A percentile compares a stretch with the other conserved stretches of the same genome.
Conservation (phyloP, 2,797 vertebrate species). For the Zonotrichia albicollis region DNA sequence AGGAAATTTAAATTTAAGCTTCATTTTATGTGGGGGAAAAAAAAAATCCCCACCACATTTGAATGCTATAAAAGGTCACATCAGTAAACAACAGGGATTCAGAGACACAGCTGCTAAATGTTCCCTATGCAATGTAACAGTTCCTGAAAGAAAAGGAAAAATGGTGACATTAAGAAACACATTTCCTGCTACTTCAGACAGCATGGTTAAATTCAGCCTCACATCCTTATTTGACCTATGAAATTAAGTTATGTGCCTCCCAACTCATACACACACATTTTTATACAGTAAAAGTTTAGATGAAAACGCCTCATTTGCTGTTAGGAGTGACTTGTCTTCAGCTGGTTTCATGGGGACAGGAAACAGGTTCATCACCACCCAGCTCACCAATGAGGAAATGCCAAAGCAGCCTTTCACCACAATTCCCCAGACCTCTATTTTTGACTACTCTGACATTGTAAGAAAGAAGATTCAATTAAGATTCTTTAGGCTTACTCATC, state of each 20-base stretch:
- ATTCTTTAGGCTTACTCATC: slow-evolving; percentile 68
- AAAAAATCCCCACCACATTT: background rate
- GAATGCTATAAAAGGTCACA: slow-evolving; percentile 49
- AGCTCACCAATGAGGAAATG: slow-evolving; percentile 27
- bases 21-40: background rate
- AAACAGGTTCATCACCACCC: slow-evolving; percentile 7
- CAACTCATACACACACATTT: background rate
- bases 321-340: background rate
- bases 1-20: slow-evolving; percentile 21
- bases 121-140: background rate
- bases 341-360: slow-evolving; percentile 47
- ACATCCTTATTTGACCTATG: slow-evolving; percentile 37
- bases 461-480: slow-evolving; percentile 73
- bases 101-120: slow-evolving; percentile 21
- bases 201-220: background rate
- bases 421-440: slow-evolving; percentile 63
- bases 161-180: slow-evolving; percentile 43
- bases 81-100: slow-evolving; percentile 54
- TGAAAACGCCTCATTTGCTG: slow-evolving; percentile 35
- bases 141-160: slow-evolving; percentile 33
- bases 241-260: slow-evolving; percentile 20
- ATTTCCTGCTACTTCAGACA: background rate
- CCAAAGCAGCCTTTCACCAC: slow-evolving; percentile 49
- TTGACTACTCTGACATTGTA: slow-evolving; percentile 30
- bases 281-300: background rate